A percentile compares a stretch with the other conserved stretches of the same genome.
These are phyloP conservation scores for Campopleginae sp. DNA, from an alignment of 2,888 invertebrate species.

Conservation along the genomic window DNA sequence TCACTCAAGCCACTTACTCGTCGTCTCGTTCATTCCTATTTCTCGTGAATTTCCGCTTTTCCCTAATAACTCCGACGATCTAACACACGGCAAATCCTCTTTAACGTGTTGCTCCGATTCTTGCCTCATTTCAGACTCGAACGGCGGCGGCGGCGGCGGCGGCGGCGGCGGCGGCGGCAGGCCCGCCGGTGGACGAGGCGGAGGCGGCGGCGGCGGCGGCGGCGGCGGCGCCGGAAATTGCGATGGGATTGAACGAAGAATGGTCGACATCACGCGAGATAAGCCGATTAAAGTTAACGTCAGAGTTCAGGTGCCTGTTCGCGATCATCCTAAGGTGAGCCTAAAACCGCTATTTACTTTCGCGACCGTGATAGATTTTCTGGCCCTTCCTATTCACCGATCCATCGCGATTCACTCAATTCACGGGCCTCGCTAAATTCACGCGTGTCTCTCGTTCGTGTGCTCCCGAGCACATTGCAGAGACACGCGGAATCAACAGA, in stretches of 20 bases:
- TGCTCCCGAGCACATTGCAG: neutral
- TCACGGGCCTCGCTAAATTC: neutral
- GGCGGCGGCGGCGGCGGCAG: conserved; percentile 72
- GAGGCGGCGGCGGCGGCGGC: conserved; percentile 71
- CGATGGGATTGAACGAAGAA: conserved; percentile 87
- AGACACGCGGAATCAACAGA: neutral
- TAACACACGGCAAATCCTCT: conserved; percentile 15
- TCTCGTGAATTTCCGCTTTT: conserved; percentile 49
- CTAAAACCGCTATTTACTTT: conserved; percentile 27
- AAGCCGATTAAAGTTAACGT: conserved; percentile 95
- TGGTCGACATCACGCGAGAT: conserved; percentile 94
- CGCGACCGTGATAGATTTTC: neutral
- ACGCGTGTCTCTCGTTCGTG: neutral
- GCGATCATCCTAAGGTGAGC: conserved; percentile 93
- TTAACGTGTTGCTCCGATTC: conserved; percentile 30
- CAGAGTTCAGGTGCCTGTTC: conserved; percentile 93
- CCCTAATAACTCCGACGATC: conserved; percentile 52
- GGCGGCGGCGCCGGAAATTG: conserved; percentile 76
- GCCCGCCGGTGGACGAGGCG: conserved; percentile 74
- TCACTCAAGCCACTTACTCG: neutral
- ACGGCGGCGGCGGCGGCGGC: conserved; percentile 72
- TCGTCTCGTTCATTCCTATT: neutral
- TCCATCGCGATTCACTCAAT: neutral
- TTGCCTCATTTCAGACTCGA: conserved; percentile 75
- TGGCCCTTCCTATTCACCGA: too few species aligned